These are phyloP conservation scores for Corythucha ciliata DNA, from an alignment of 2,888 invertebrate species.

Conservation along the genomic window DNA sequence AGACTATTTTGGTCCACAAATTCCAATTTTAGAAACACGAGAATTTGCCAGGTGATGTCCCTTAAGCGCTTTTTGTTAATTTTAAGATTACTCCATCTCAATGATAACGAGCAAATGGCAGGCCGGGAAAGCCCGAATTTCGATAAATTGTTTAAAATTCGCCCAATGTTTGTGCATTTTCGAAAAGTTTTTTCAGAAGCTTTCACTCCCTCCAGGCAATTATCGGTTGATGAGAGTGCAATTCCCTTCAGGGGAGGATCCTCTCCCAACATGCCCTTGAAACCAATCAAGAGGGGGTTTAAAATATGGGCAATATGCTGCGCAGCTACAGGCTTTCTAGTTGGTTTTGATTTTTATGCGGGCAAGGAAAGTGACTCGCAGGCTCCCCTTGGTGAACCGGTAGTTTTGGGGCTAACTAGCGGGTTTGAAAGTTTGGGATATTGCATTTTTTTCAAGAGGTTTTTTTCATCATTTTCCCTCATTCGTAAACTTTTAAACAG, in stretches of 20 bases:
- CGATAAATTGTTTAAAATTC: constrained; percentile 32
- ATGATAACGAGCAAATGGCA: constrained; percentile 8
- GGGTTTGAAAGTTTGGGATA: constrained; percentile 4
- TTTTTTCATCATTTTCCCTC: constrained; percentile 13
- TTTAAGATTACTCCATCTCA: constrained; percentile 9
- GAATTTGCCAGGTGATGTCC: not conserved
- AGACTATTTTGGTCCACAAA: constrained; percentile 8
- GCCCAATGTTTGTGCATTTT: constrained; percentile 27
- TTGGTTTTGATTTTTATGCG: constrained; percentile 10
- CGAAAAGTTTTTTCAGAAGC: constrained; percentile 16
- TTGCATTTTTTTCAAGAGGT: constrained; percentile 9
- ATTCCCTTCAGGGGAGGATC: constrained; percentile 33
- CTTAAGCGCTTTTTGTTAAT: constrained; percentile 7
- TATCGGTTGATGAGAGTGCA: constrained; percentile 33
- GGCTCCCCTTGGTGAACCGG: not conserved
- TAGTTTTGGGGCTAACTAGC: not conserved
- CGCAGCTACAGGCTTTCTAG: constrained; percentile 17
- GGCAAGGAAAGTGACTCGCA: constrained; percentile 1
- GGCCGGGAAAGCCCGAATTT: constrained; percentile 21
- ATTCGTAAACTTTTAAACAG: not conserved
- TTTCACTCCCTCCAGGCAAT: constrained; percentile 25
- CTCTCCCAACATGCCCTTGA: constrained; percentile 32
- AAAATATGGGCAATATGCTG: constrained; percentile 33
- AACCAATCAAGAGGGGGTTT: constrained; percentile 34
- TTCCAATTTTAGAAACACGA: constrained; percentile 1